Conservation (phyloP, 2,797 vertebrate species). For the Amblyopsis hoosieri region DNA sequence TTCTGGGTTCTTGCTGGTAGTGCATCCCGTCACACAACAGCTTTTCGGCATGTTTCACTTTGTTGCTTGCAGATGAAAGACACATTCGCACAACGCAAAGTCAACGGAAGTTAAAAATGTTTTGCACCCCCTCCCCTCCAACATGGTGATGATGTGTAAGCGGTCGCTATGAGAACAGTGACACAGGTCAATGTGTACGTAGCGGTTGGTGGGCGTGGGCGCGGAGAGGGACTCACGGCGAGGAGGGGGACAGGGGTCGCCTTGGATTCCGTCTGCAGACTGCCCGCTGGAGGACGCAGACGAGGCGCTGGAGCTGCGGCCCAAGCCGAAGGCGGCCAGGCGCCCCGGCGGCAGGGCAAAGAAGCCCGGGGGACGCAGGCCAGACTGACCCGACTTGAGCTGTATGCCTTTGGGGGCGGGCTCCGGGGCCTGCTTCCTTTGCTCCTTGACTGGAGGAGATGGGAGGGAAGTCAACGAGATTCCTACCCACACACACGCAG, state of each 20-base stretch:
- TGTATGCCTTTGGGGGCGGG: constrained; percentile 79
- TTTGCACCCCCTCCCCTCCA: no score
- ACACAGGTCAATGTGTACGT: constrained; percentile 1
- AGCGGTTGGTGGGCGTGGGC: neutral
- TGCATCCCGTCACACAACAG: no score
- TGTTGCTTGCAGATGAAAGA: no score
- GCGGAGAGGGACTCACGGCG: constrained; percentile 79
- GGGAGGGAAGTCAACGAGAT: neutral
- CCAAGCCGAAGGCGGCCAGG: constrained; percentile 85
- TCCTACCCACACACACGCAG: neutral
- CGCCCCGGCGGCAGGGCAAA: constrained; percentile 85
- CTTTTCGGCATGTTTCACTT: no score
- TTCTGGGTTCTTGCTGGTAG: no score
- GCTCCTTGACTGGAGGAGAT: constrained; percentile 69
- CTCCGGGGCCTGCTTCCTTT: constrained; percentile 79
- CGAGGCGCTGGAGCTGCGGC: constrained; percentile 87
- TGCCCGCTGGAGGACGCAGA: constrained; percentile 91
- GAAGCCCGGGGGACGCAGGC: constrained; percentile 91
- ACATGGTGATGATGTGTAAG: no score
- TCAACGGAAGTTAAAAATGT: no score
- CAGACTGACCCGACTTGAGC: constrained; percentile 85
- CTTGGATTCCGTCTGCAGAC: constrained; percentile 82
- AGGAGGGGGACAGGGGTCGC: constrained; percentile 75
- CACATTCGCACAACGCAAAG: no score
- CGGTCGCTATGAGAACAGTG: neutral